Evolutionary conservation across 2,113 vertebrate genomes (phyloP), one percentile per base, ranked within the genome.

Genomic region (Haliaeetus leucogaster): DNA sequence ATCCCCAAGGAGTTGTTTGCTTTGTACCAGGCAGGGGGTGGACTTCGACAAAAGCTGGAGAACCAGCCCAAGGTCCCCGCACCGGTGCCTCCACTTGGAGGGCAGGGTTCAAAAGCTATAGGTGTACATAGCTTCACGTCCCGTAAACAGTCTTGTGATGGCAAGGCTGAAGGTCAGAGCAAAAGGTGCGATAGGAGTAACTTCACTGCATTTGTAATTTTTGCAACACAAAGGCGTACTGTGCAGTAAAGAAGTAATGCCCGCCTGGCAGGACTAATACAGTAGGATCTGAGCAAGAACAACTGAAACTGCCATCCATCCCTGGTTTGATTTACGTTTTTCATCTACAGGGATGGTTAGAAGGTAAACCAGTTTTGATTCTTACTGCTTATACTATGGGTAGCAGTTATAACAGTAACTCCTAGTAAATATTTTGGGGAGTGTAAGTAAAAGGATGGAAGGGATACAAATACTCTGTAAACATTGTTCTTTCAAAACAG

Each of bases 51-150:
- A 38, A 43, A 68, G 43, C 47, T 52, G 67, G 38, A 91, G 72
- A 94, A 42, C 7, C 62, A 30, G 67, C 36, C 16, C 45, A 30
- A 79, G 43, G 61, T 48, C 16, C 50, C 4, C 0, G 2, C 59
- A 25, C 3, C 1, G 15, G 15, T 40, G 13, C 32, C 48, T 62
- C 65, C 43, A 4, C 1, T 3, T 32, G 58, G 45, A 84, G n/a
- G 42, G 30, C 42, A 71, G 47, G 38, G 32, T 16, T 45, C 40
- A 70, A 78, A 30, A 32, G 22, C 21, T 56, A 0, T 19, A 2
- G 1, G 7, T 16, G 4, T 26, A 6, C 9, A 8, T 5, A 68
- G 55, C 29, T 65, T 36, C 23, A 13, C 0, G 0, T 21, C 14
- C 53, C 29, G 1, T n/a, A 21, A 38, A 10, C 2, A 3, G 47